Base-by-base conservation (phyloP, 2,797 vertebrate genomes). In the Sebastes wilsoni region DNA sequence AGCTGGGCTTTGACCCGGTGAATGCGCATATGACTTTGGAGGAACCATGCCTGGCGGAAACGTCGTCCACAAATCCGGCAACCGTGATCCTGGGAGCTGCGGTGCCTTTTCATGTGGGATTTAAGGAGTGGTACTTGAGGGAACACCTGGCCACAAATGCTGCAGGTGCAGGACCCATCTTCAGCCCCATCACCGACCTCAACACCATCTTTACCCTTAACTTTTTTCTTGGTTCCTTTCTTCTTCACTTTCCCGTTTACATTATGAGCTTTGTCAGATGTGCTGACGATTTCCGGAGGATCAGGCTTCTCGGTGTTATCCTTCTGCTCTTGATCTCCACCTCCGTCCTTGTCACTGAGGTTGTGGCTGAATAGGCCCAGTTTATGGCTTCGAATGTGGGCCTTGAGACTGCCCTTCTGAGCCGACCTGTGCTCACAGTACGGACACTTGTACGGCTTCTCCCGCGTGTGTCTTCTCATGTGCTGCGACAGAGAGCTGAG, bases 1-100 rank as follows among this genome's bases (percentile, higher is more conserved):
- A 96, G 94, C 93, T 97, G 96, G 81, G 95, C 96, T 95, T 96
- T 98, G 89, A 94, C 96, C 59, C 96, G 96, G 0, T 99, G 99
- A 0, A 98, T 98, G 93, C 98, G 99, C 99, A 99, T 99, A 83
- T 99, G 99, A 89, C 98, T 99, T 91, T 99, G 99, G 66, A 99
- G 96, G 90, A 99, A 99, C 98, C 99, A 99, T 2, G 97, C 97
- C 87, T 99, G 98, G 75, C 99, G 98, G 93, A 99, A 99, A 52
- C 98, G 96, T 2, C 98, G 96, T 27, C 99, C 99, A 6, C 99
- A 99, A 81, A 99, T 97, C 80, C 98, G 97, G 85, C 99, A 99
- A 16, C 98, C 97, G 0, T 99, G 97, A 89, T 99, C 97, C 82
- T 98, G 97, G n/a, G 96, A 94, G 64, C 96, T 96, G 16, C 97